These are phyloP conservation scores for Ciconia stormi DNA, from an alignment of 2,113 vertebrate species.

Conservation along the genomic window DNA sequence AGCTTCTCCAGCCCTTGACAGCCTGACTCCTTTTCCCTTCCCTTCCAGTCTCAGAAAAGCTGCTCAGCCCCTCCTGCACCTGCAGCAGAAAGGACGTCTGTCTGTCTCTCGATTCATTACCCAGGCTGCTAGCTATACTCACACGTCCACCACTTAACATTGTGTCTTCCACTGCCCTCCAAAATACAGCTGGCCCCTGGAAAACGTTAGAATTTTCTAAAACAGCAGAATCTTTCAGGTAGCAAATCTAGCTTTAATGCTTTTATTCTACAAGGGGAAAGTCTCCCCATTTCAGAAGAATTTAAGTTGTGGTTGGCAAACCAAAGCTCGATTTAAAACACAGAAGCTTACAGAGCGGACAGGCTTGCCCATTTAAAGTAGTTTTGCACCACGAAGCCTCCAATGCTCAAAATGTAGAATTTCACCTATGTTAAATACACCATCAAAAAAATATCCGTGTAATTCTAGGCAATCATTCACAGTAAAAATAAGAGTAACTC, in stretches of 20 bases:
- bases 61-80: not conserved
- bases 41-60: not conserved
- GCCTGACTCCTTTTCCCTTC: not conserved
- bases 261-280: not conserved
- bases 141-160: not conserved
- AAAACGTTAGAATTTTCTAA: not conserved
- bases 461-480: slow-evolving; percentile 32
- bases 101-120: not conserved
- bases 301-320: not conserved
- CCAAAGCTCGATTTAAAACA: not conserved
- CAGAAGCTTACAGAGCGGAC: not conserved
- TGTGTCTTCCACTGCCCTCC: not conserved
- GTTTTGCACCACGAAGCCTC: not conserved
- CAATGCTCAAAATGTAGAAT: slow-evolving; percentile 33
- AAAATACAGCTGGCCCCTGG: not conserved
- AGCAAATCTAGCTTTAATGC: not conserved
- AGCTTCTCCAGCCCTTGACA: not conserved
- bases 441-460: not conserved
- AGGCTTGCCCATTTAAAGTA: not conserved
- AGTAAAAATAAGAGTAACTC: slow-evolving; percentile 38
- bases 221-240: not conserved
- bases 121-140: not conserved
- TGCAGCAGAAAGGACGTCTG: not conserved
- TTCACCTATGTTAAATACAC: not conserved
- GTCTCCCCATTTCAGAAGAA: not conserved